phyloP scores from a whole-genome alignment of 2,888 invertebrate species.

The Hypomecis atomaria region DNA sequence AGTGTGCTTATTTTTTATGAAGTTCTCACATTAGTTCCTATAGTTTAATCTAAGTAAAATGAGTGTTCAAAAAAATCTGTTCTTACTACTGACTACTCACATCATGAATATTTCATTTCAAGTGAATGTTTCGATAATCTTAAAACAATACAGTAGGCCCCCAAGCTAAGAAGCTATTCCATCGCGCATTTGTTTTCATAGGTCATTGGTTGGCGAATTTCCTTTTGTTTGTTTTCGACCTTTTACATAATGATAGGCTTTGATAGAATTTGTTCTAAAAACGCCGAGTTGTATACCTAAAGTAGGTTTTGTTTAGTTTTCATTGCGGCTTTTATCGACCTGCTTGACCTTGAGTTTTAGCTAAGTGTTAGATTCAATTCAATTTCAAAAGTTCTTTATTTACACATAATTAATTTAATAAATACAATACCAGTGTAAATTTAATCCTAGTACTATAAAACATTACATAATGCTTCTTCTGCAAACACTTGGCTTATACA shows the following conservation, averaged over 20 bases:
- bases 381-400: no score
- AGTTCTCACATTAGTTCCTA: no score
- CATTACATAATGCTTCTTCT: no score
- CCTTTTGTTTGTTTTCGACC: conserved; percentile 28
- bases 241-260: conserved; percentile 24
- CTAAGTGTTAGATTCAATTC: background rate
- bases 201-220: conserved; percentile 27
- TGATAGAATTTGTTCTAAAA: conserved; percentile 9
- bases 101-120: no score
- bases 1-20: no score
- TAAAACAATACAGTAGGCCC: conserved; percentile 12
- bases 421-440: no score
- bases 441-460: no score
- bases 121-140: background rate
- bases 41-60: no score
- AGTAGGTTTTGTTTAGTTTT: conserved; percentile 4
- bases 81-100: no score
- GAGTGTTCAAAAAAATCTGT: no score
- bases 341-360: background rate
- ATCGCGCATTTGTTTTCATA: conserved; percentile 35
- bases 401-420: no score
- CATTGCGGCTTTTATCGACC: background rate
- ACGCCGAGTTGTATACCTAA: conserved; percentile 1
- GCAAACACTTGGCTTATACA: no score
- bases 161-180: conserved; percentile 5